A percentile compares a stretch with the other conserved stretches of the same genome.
These are phyloP conservation scores for Aphelenchoides besseyi DNA, from an alignment of 1,140 invertebrate species.

Conservation along the genomic window DNA sequence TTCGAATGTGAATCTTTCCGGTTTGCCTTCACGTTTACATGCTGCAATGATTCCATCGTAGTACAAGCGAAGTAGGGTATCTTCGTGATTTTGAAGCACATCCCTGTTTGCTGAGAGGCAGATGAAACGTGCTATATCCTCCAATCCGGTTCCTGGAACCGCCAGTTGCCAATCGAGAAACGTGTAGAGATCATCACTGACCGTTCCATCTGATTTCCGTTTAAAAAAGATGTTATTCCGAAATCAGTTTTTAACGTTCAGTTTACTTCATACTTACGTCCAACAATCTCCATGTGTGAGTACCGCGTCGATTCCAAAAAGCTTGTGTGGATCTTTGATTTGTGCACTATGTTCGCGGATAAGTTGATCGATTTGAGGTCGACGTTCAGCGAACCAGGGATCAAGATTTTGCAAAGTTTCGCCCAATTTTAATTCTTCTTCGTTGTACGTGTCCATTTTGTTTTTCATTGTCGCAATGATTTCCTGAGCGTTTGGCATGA, in stretches of 20 bases:
- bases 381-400: not conserved
- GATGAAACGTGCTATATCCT: not conserved
- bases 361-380: not conserved
- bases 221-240: slow-evolving; percentile 14
- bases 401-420: not conserved
- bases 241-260: not conserved
- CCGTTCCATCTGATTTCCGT: slow-evolving; percentile 1
- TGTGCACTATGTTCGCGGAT: not conserved
- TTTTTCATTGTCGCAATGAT: not conserved
- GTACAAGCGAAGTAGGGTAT: not conserved
- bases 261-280: not conserved
- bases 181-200: not conserved
- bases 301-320: not conserved
- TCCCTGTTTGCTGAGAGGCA: not conserved
- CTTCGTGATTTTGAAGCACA: not conserved
- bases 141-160: not conserved
- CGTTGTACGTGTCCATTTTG: not conserved
- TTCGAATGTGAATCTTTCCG: slow-evolving; percentile 5
- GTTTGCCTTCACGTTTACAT: not conserved
- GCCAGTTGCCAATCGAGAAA: not conserved
- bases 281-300: not conserved
- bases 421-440: not conserved
- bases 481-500: not conserved
- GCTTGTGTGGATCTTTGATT: not conserved
- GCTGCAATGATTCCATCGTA: not conserved